Evolutionary conservation across 1,140 invertebrate genomes (phyloP).

Genomic region (Sarcophaga peregrina): DNA sequence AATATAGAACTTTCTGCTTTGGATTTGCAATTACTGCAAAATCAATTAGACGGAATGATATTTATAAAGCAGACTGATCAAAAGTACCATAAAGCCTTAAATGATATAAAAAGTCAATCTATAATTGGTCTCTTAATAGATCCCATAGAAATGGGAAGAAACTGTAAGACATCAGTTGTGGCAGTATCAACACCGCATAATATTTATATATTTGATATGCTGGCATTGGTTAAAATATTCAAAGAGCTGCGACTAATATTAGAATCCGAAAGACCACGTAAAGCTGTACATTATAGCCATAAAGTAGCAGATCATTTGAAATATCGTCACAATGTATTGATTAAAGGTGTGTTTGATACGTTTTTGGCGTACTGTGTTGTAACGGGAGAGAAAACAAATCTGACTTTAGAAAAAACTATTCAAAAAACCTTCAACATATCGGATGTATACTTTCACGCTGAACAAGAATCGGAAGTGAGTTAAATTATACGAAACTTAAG

Average conservation of each 20-base stretch:
- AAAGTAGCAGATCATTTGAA: slow-evolving; percentile 43
- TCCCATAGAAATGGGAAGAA: slow-evolving; percentile 37
- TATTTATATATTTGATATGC: slow-evolving; percentile 47
- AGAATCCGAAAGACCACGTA: slow-evolving; percentile 41
- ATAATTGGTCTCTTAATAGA: slow-evolving; percentile 43
- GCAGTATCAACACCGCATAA: slow-evolving; percentile 23
- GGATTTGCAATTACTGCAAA: slow-evolving; percentile 31
- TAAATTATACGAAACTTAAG: background rate
- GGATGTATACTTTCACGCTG: slow-evolving; percentile 38
- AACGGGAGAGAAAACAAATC: slow-evolving; percentile 5
- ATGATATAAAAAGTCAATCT: slow-evolving; percentile 41
- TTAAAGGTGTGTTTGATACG: slow-evolving; percentile 45
- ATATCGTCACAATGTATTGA: slow-evolving; percentile 38
- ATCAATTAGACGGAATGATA: background rate
- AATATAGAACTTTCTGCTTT: slow-evolving; percentile 9
- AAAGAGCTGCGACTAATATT: slow-evolving; percentile 42
- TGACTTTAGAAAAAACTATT: slow-evolving; percentile 27
- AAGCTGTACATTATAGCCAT: slow-evolving; percentile 43
- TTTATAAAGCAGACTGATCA: slow-evolving; percentile 44
- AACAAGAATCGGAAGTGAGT: slow-evolving; percentile 12
- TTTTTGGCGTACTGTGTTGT: slow-evolving; percentile 41
- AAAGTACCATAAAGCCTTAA: slow-evolving; percentile 44
- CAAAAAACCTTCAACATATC: slow-evolving; percentile 32
- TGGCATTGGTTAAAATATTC: slow-evolving; percentile 41
- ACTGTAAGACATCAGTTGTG: slow-evolving; percentile 40